These are phyloP conservation scores for Cephalotes varians DNA, from an alignment of 2,888 invertebrate genomes.

Conservation along the genomic window DNA sequence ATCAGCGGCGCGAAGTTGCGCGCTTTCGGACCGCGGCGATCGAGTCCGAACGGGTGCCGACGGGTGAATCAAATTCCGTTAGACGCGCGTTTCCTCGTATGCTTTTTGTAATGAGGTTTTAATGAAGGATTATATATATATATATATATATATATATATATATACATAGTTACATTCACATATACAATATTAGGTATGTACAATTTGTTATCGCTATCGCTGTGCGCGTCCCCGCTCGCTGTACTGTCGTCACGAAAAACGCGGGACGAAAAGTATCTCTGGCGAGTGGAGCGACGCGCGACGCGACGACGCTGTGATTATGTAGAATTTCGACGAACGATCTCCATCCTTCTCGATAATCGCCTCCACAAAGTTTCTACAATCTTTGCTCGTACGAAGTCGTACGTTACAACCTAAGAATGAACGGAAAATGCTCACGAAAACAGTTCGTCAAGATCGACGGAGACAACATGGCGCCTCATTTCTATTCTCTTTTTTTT, in stretches of 20 bases:
- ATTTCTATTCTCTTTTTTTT: not conserved
- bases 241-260: not conserved
- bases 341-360: not conserved
- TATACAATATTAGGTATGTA: conserved; percentile 81
- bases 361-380: not conserved
- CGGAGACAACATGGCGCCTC: not conserved
- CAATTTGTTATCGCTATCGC: conserved; percentile 43
- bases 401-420: not conserved
- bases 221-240: not conserved
- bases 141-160: conserved; percentile 78
- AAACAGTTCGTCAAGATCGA: conserved; percentile 8
- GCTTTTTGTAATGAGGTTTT: conserved; percentile 71
- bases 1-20: not conserved
- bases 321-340: conserved; percentile 57
- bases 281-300: conserved; percentile 52
- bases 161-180: conserved; percentile 83
- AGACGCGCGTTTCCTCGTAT: not conserved
- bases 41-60: not conserved
- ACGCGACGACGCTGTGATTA: conserved; percentile 55
- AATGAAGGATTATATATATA: conserved; percentile 76
- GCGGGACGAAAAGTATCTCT: conserved; percentile 54
- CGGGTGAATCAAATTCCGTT: not conserved
- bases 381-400: not conserved
- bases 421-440: not conserved
- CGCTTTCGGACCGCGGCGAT: not conserved